phyloP scores from a whole-genome alignment of 1,140 invertebrate genomes.

The Reticulitermes speratus region DNA sequence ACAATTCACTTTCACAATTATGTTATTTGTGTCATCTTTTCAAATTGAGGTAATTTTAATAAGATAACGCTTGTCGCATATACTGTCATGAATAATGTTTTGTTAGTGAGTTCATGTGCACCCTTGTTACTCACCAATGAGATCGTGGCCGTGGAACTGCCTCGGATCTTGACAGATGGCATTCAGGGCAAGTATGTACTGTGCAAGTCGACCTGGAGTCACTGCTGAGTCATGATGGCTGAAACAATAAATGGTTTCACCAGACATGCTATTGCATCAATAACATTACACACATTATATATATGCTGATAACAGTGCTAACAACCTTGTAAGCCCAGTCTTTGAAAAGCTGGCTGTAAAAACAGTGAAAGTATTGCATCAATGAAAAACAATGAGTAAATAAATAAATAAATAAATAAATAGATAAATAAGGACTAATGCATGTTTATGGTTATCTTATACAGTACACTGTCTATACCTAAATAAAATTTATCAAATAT shows the following conservation, averaged over 20 bases:
- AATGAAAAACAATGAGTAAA: too few species aligned
- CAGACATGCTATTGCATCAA: background rate
- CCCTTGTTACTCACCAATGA: slow-evolving; percentile 55
- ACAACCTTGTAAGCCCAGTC: background rate
- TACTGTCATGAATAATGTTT: too few species aligned
- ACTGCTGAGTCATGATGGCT: slow-evolving; percentile 70
- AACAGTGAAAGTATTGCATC: background rate
- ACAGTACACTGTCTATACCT: too few species aligned
- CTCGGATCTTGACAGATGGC: slow-evolving; percentile 78
- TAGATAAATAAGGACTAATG: too few species aligned
- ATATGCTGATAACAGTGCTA: background rate
- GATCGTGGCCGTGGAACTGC: slow-evolving; percentile 78
- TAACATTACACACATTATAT: background rate
- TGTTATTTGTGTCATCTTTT: too few species aligned
- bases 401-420: too few species aligned
- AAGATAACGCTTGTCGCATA: too few species aligned
- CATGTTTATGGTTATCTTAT: too few species aligned
- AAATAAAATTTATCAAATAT: too few species aligned
- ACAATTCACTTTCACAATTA: too few species aligned
- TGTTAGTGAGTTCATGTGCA: too few species aligned
- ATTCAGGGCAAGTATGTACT: slow-evolving; percentile 72
- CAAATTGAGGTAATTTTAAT: too few species aligned
- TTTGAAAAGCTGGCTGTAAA: background rate
- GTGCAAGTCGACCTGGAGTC: slow-evolving; percentile 69
- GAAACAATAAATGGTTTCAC: slow-evolving; percentile 26